Percentiles rank a stretch among this genome's conserved stretches.
These are phyloP conservation scores for Channa argus DNA, from an alignment of 2,113 vertebrate genomes.

Conservation along the genomic window DNA sequence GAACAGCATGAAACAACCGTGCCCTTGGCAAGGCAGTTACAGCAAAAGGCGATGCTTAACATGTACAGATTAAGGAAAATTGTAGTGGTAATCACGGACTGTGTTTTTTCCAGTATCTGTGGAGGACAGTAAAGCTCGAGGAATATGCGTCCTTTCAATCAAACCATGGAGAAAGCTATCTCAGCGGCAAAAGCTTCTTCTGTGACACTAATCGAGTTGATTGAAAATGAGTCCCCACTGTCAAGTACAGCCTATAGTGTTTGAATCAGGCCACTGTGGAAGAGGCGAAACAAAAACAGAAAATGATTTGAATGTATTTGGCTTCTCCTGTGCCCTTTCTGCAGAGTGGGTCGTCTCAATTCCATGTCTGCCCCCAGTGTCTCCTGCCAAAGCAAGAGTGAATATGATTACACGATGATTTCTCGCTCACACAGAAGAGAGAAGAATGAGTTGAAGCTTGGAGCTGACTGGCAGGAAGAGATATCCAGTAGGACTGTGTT, in stretches of 20 bases:
- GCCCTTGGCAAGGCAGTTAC: constrained; percentile 26
- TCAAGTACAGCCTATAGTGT: constrained; percentile 25
- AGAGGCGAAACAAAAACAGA: constrained; percentile 33
- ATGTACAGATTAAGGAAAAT: constrained; percentile 29
- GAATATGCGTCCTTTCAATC: constrained; percentile 26
- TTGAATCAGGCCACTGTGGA: constrained; percentile 15
- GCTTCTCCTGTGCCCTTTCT: constrained; percentile 22
- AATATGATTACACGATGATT: constrained; percentile 77
- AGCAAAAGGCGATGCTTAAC: constrained; percentile 34
- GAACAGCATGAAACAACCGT: constrained; percentile 40
- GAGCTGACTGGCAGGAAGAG: constrained; percentile 52
- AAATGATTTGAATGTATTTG: constrained; percentile 41
- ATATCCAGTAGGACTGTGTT: constrained; percentile 56
- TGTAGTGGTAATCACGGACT: constrained; percentile 5
- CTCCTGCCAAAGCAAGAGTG: constrained; percentile 54
- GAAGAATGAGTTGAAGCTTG: constrained; percentile 46
- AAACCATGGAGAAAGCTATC: constrained; percentile 4
- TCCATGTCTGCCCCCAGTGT: constrained; percentile 36
- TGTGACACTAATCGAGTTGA: constrained; percentile 39
- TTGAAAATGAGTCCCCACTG: constrained; percentile 58
- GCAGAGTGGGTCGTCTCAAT: constrained; percentile 56
- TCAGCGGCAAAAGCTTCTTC: constrained; percentile 23
- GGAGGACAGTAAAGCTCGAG: constrained; percentile 1
- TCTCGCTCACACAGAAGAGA: constrained; percentile 54
- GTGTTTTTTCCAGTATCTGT: constrained; percentile 20